phyloP scores from a whole-genome alignment of 2,113 vertebrate species.

The Ceyx melanurus region DNA sequence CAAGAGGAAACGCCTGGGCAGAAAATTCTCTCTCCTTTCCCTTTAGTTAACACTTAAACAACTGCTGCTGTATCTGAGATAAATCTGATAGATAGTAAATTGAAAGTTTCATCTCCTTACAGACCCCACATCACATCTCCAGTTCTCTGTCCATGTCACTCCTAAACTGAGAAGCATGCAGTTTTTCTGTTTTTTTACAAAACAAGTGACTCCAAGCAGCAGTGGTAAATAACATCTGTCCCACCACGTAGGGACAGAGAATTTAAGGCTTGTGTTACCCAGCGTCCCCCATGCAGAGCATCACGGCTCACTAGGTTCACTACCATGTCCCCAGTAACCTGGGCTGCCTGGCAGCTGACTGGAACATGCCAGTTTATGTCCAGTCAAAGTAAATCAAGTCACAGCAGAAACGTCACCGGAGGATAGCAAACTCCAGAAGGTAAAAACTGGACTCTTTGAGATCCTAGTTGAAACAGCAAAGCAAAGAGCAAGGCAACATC shows the following conservation, averaged over 20 bases:
- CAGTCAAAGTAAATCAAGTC: neutral
- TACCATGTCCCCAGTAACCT: accelerated
- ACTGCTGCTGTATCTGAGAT: constrained; percentile 40
- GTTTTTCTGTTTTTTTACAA: neutral
- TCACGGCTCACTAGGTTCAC: accelerated
- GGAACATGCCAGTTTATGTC: neutral
- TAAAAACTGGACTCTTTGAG: neutral
- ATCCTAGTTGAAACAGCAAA: neutral
- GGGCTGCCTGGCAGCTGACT: neutral
- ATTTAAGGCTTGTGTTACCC: neutral
- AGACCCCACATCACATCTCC: constrained; percentile 9
- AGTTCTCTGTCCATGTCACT: neutral
- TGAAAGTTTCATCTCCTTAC: constrained; percentile 33
- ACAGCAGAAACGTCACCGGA: neutral
- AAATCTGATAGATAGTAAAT: constrained; percentile 44
- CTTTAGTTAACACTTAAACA: constrained; percentile 27
- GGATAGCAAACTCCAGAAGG: neutral
- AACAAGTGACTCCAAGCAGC: neutral
- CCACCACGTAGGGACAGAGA: neutral
- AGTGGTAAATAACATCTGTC: neutral
- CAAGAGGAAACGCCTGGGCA: constrained; percentile 13
- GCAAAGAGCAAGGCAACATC: neutral
- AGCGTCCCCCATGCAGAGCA: neutral
- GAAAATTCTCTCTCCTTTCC: neutral
- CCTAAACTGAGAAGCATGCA: neutral